Evolutionary conservation across 2,113 vertebrate genomes (phyloP).

Genomic region (Eolophus roseicapilla): DNA sequence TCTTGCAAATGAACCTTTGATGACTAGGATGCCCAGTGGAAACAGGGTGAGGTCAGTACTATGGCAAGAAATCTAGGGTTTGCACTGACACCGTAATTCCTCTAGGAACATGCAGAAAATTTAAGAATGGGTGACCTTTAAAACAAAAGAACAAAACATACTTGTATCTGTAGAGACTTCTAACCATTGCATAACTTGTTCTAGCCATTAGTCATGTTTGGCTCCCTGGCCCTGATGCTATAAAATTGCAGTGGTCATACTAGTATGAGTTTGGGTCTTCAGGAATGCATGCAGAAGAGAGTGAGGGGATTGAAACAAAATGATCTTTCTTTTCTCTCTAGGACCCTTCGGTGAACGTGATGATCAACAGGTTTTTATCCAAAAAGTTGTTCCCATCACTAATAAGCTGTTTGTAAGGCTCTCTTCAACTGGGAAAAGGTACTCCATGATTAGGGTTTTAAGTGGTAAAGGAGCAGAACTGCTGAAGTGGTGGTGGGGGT

Average conservation of each 20-base stretch:
- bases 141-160: background rate
- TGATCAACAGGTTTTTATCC: constrained; percentile 97
- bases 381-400: constrained; percentile 97
- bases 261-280: background rate
- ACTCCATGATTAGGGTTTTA: background rate
- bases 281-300: background rate
- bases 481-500: background rate
- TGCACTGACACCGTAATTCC: background rate
- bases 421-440: constrained; percentile 97
- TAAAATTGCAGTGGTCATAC: background rate
- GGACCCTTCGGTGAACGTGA: constrained; percentile 97
- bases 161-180: background rate
- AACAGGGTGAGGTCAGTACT: background rate
- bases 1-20: background rate
- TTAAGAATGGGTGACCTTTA: background rate
- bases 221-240: background rate
- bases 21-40: background rate
- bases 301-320: background rate
- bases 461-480: background rate
- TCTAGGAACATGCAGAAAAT: background rate
- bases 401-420: constrained; percentile 95
- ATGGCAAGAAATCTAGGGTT: background rate
- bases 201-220: background rate
- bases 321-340: constrained; percentile 40
- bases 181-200: background rate